Conservation (phyloP, 2,113 vertebrate species). For the Danionella cerebrum region DNA sequence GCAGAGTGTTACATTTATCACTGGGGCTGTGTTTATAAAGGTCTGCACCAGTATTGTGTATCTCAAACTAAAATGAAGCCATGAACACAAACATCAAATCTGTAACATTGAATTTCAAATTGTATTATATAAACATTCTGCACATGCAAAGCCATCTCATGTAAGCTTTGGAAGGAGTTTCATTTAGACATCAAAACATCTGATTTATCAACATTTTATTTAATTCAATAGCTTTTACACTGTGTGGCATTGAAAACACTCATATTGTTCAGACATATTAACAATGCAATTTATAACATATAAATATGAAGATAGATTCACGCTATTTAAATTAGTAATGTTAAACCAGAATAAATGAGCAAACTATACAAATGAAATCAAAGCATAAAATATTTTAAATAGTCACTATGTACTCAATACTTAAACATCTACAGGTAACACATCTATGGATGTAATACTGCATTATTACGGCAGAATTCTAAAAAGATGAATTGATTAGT, state of each 20-base stretch:
- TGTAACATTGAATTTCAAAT: no score
- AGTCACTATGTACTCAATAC: slow-evolving; percentile 15
- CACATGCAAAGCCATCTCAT: no score
- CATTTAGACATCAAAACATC: no score
- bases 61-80: no score
- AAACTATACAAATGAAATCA: slow-evolving; percentile 19
- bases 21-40: no score
- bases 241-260: slow-evolving; percentile 4
- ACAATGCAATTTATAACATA: background rate
- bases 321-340: background rate
- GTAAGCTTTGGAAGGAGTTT: no score
- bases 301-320: slow-evolving; percentile 2
- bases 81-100: no score
- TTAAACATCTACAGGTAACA: background rate
- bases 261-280: slow-evolving; percentile 5
- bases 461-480: no score
- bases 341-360: background rate
- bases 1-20: no score
- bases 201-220: slow-evolving; percentile 1
- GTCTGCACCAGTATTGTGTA: no score
- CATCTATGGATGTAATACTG: background rate
- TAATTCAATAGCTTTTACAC: slow-evolving; percentile 17
- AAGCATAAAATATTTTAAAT: slow-evolving; percentile 4
- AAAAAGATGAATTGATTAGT: no score
- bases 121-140: no score